Base-by-base conservation (phyloP, 2,113 vertebrate species). In the Entomyzon cyanotis region DNA sequence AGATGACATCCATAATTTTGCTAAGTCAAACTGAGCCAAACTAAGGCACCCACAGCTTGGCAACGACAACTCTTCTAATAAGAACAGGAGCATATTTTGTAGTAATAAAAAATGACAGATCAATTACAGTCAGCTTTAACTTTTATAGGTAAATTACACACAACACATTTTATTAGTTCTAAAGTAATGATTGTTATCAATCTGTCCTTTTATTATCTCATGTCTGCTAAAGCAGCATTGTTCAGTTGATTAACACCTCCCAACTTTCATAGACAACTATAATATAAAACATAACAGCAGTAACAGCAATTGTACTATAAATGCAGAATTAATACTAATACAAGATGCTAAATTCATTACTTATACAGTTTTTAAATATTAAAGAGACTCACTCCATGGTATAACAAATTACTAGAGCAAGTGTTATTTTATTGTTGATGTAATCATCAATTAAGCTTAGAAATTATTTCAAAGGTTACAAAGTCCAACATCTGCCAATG, bases 131-230 rank as follows among this genome's bases (percentile, higher is more conserved):
- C n/a, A 87, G 28, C 16, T 53, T 74, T 88, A 89, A 92, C 74
- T 93, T 74, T 69, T 96, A 78, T 77, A 94, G 75, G 78, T 79
- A 96, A 90, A 93, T 93, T 95, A 84, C 30, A 94, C 9, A 87
- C 42, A 81, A 90, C 28, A 75, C 56, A 73, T 93, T 95, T 91
- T 92, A 91, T 93, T 96, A 88, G n/a, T 94, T 96, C 91, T 95
- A 58, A 89, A 68, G 28, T 89, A 74, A 95, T 73, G 73, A 85
- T 80, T 75, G n/a, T 78, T 92, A 58, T 87, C 86, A 50, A 33
- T 13, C 55, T 70, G 74, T 80, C 18, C 30, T 90, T 96, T 95
- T 91, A 83, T 83, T 87, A 64, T 89, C 75, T 93, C 58, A 53
- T 77, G 77, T 93, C 64, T 95, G 52, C 33, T 94, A 92, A 91